Percentiles rank a stretch among this genome's conserved stretches.
These are phyloP conservation scores for Machimus atricapillus DNA, from an alignment of 2,888 invertebrate genomes.

Conservation along the genomic window DNA sequence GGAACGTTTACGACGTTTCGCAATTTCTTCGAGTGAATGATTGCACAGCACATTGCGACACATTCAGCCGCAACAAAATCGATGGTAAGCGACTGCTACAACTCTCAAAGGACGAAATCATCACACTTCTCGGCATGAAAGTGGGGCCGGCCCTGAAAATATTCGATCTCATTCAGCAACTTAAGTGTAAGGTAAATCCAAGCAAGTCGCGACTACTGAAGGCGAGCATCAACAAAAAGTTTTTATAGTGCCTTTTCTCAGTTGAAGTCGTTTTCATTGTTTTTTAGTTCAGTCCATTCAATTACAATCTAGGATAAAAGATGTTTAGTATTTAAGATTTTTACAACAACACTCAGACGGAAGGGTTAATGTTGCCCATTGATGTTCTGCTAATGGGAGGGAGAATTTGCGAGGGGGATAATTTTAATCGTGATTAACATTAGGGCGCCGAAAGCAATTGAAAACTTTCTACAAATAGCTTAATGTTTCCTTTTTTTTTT, in stretches of 20 bases:
- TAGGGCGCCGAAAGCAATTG: conserved; percentile 7
- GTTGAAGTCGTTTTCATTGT: conserved; percentile 5
- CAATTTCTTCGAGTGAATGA: conserved; percentile 91
- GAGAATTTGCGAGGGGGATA: background rate
- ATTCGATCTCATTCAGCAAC: conserved; percentile 88
- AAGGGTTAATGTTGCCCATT: background rate
- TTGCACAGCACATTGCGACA: conserved; percentile 74
- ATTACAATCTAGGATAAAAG: background rate
- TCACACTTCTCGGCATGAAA: conserved; percentile 88
- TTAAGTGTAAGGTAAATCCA: conserved; percentile 74
- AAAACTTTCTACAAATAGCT: conserved; percentile 5
- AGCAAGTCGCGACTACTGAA: conserved; percentile 63
- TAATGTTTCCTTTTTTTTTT: background rate
- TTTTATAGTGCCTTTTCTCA: conserved; percentile 65
- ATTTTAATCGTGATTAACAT: background rate
- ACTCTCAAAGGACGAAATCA: conserved; percentile 88
- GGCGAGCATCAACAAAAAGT: conserved; percentile 69
- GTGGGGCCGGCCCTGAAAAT: conserved; percentile 95
- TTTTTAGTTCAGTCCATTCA: conserved; percentile 13
- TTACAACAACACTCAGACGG: background rate
- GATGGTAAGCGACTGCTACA: conserved; percentile 82
- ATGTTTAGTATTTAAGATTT: conserved; percentile 10
- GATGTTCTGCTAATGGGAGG: background rate
- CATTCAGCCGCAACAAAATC: conserved; percentile 74
- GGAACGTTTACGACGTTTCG: conserved; percentile 87